Conservation (phyloP, 2,797 vertebrate species). For the Pseudomugil gertrudae region DNA sequence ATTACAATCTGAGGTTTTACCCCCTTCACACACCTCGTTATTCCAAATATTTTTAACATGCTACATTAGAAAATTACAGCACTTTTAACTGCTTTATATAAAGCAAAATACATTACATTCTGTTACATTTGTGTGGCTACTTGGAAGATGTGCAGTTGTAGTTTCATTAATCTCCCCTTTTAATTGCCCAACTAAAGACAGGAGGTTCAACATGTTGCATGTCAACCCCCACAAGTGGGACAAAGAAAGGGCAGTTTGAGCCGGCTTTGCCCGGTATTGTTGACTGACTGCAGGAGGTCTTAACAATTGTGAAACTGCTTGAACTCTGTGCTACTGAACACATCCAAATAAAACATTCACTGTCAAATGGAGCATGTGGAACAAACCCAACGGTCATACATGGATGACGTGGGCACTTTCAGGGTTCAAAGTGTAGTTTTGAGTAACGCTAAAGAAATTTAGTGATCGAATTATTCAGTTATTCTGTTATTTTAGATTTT, state of each 20-base stretch:
- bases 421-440: not conserved
- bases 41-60: no score
- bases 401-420: not conserved
- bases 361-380: conserved; percentile 18
- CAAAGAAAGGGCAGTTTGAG: conserved; percentile 48
- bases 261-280: conserved; percentile 51
- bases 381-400: not conserved
- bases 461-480: not conserved
- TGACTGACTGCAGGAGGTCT: conserved; percentile 53
- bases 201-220: not conserved
- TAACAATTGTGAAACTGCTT: conserved; percentile 37
- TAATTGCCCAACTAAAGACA: not conserved
- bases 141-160: not conserved
- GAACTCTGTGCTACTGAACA: conserved; percentile 26
- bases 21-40: no score
- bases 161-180: not conserved
- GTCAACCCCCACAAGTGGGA: conserved; percentile 14
- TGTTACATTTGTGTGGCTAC: not conserved
- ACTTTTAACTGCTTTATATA: not conserved
- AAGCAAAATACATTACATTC: not conserved
- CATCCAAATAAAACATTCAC: conserved; percentile 25
- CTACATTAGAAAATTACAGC: no score
- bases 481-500: not conserved
- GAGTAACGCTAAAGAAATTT: not conserved
- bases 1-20: not conserved